phyloP scores from a whole-genome alignment of 2,888 invertebrate species.

The Lasioglossum leucozonium region DNA sequence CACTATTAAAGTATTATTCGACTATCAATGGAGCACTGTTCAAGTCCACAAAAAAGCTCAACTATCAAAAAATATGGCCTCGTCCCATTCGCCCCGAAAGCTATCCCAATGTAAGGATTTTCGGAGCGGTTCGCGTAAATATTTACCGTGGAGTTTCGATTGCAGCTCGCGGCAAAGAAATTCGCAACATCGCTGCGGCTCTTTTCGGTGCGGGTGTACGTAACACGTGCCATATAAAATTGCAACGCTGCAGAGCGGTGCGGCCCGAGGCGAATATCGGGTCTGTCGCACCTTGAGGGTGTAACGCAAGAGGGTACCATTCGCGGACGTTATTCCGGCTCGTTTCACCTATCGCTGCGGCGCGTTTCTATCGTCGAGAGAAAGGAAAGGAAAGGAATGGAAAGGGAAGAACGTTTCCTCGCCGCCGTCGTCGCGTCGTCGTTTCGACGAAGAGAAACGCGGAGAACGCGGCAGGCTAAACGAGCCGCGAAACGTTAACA shows the following conservation, averaged over 20 bases:
- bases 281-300: constrained; percentile 49
- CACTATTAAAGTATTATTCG: too few relatives aligned
- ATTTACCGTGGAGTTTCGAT: neutral
- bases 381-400: neutral
- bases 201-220: neutral
- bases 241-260: constrained; percentile 15
- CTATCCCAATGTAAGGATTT: too few relatives aligned
- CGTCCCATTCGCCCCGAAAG: too few relatives aligned
- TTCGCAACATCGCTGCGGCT: neutral
- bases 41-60: neutral
- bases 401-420: neutral
- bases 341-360: constrained; percentile 12
- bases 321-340: constrained; percentile 14
- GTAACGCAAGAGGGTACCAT: constrained; percentile 24
- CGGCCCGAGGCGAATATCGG: constrained; percentile 44
- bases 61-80: too few relatives aligned
- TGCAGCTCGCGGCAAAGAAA: neutral
- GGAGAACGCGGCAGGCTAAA: neutral
- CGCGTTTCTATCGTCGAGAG: constrained; percentile 6
- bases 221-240: constrained; percentile 59
- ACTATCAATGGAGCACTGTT: neutral
- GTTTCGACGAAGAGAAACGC: neutral
- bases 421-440: neutral
- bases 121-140: neutral
- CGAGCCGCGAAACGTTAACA: constrained; percentile 9